Evolutionary conservation across 2,113 vertebrate species (phyloP).

Genomic region (Melanotaenia duboulayi): DNA sequence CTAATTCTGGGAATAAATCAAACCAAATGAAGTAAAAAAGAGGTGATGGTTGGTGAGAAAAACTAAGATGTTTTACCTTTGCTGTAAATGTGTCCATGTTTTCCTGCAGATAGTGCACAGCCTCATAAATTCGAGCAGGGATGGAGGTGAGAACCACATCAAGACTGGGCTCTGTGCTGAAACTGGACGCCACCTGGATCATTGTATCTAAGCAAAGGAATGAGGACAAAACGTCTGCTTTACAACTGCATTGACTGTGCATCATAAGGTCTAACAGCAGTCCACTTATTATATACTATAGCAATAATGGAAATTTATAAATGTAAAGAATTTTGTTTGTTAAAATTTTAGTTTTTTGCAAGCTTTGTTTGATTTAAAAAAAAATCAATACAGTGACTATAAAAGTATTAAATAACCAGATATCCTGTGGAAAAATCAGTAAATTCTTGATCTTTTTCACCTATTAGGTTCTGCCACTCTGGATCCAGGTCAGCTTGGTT

Average conservation of each 20-base stretch:
- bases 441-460: slow-evolving; percentile 45
- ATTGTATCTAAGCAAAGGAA: slow-evolving; percentile 83
- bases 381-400: not conserved
- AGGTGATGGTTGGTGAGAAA: no score
- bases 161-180: slow-evolving; percentile 86
- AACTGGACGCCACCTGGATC: slow-evolving; percentile 89
- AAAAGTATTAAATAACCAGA: no score
- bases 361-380: not conserved
- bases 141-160: slow-evolving; percentile 88
- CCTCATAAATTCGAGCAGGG: slow-evolving; percentile 87
- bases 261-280: not conserved
- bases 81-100: slow-evolving; percentile 86
- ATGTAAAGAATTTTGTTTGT: not conserved
- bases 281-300: no score
- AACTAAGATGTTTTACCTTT: slow-evolving; percentile 79
- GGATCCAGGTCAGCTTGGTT: slow-evolving; percentile 94
- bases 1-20: no score
- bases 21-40: not conserved
- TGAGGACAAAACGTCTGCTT: not conserved
- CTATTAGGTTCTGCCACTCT: slow-evolving; percentile 93
- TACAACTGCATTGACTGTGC: no score
- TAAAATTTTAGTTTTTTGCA: not conserved
- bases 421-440: not conserved
- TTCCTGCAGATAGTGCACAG: slow-evolving; percentile 86
- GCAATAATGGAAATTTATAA: not conserved